Base-by-base conservation (phyloP, 1,140 invertebrate species). In the Ditylenchus dipsaci region DNA sequence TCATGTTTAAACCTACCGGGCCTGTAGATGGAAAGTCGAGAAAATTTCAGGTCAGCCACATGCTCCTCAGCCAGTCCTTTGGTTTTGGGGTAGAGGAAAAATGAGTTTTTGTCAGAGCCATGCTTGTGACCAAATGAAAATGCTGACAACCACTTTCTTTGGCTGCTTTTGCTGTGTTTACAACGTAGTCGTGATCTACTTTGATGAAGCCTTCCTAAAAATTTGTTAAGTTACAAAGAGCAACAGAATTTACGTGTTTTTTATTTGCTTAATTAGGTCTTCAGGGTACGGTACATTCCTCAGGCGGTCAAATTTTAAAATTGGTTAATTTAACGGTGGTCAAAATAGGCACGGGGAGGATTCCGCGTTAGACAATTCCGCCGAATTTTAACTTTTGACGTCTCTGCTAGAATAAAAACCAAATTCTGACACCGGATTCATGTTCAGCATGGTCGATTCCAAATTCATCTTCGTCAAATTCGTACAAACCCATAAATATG, bases 131-230 rank as follows among this genome's bases (percentile, higher is more conserved):
- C 3, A 87, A 71, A 68, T 84, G 77, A 68, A 87, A 86, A 67
- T 87, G 86, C 65, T 83, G 77, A 68, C 84, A 85, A 3, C 85
- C 85, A 30, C 76, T 77, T 47, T 80, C 74, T 68, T 85, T 86
- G 0, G 86, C 84, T 15, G 86, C 42, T 63, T 85, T 83, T 21
- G 86, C 86, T 26, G 84, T 68, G 26, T 83, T 76, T 19, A 86
- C 59, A 1, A 87, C 85, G 80, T 87, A 87, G 69, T 87, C 87
- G 77, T 86, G 82, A 76, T 87, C 87, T 0, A 87, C 86, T 69
- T 80, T 82, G 23, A 85, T 80, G 77, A 87, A 87, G 3, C 86
- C 86, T 66, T 84, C 74, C 84, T 84, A n/a, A 19, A 19, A 38
- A 5, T 38, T 38, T 38, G 3, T 38, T 29, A 5, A 7, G 0